phyloP scores from a whole-genome alignment of 2,888 invertebrate genomes.

The Craniophora ligustri region DNA sequence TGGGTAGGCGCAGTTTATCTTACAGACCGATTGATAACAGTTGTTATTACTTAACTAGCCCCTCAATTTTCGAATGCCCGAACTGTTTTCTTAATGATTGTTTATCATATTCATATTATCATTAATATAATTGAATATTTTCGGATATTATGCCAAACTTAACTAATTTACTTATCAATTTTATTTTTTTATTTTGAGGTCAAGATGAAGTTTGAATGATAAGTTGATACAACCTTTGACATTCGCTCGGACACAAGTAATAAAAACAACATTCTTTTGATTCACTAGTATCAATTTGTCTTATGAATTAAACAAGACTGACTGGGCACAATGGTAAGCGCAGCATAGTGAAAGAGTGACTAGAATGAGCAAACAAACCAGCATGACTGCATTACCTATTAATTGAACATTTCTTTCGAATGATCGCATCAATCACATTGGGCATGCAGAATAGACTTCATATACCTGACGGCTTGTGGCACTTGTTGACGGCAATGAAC shows the following conservation, averaged over 20 bases:
- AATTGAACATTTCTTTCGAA: conserved; percentile 3
- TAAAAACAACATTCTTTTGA: background rate
- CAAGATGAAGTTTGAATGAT: conserved; percentile 7
- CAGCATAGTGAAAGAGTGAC: background rate
- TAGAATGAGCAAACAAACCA: conserved; percentile 8
- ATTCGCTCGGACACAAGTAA: background rate
- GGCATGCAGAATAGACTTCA: conserved; percentile 46
- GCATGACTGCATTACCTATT: conserved; percentile 14
- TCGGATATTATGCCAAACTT: no score
- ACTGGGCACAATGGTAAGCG: background rate
- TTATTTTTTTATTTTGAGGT: conserved; percentile 2
- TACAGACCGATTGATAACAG: no score
- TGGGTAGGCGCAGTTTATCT: no score
- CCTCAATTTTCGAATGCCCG: no score
- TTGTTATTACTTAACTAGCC: no score
- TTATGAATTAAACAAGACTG: background rate
- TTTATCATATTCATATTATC: no score
- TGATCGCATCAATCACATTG: conserved; percentile 16
- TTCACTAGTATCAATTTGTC: background rate
- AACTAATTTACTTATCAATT: conserved; percentile 5
- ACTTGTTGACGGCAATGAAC: conserved; percentile 69
- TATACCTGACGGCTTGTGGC: conserved; percentile 62
- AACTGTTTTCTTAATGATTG: no score
- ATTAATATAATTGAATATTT: no score
- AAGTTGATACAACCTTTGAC: conserved; percentile 2